Evolutionary conservation across 2,797 vertebrate genomes (phyloP).

Genomic region (Neoniphon sammara): DNA sequence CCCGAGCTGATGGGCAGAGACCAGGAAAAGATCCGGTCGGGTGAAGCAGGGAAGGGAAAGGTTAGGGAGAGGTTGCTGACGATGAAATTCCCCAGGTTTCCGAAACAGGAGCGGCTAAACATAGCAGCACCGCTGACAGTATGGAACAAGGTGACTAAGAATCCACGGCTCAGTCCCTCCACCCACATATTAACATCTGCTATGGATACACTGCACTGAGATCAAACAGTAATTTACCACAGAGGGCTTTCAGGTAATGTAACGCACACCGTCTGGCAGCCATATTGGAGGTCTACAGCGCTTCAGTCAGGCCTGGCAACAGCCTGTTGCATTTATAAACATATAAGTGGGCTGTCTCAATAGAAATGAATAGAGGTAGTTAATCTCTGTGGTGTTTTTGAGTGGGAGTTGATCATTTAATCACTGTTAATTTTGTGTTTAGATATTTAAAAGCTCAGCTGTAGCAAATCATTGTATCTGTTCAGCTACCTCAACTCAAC

Average conservation of each 20-base stretch:
- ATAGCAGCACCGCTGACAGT: slow-evolving; percentile 3
- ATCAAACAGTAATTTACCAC: background rate
- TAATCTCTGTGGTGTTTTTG: too few relatives aligned
- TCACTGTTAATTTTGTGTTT: too few relatives aligned
- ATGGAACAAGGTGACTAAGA: background rate
- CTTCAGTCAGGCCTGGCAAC: too few relatives aligned
- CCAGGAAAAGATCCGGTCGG: slow-evolving; percentile 32
- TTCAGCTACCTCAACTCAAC: too few relatives aligned
- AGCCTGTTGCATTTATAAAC: too few relatives aligned
- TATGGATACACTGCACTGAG: background rate
- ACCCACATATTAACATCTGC: background rate
- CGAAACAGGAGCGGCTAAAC: slow-evolving; percentile 25
- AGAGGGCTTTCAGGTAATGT: background rate
- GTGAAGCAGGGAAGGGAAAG: slow-evolving; percentile 38
- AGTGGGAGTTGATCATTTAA: too few relatives aligned
- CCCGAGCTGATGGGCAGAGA: slow-evolving; percentile 51
- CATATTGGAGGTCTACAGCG: too few relatives aligned
- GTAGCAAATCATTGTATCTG: too few relatives aligned
- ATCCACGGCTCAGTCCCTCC: background rate
- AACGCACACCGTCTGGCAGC: too few relatives aligned
- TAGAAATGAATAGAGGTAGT: too few relatives aligned
- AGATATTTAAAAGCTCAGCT: too few relatives aligned
- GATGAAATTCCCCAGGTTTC: slow-evolving; percentile 24
- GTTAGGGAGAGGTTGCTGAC: slow-evolving; percentile 51
- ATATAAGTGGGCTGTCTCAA: too few relatives aligned